Percentiles rank a stretch among this genome's conserved stretches.
phyloP scores from a whole-genome alignment of 2,113 vertebrate genomes.

The Microcebus tavaratra region DNA sequence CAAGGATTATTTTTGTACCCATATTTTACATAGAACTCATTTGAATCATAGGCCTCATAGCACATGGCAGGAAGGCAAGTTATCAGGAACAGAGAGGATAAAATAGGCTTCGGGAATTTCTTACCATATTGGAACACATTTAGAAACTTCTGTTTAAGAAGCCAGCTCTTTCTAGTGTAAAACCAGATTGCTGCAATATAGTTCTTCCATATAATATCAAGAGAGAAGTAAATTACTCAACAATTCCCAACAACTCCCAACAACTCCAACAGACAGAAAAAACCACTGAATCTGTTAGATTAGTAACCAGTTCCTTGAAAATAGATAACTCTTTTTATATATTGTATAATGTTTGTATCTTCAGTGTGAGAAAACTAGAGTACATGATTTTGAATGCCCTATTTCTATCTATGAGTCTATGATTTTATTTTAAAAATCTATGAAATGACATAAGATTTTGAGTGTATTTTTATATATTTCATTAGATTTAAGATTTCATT shows the following conservation, averaged over 20 bases:
- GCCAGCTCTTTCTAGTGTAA: conserved; percentile 54
- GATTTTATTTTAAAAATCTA: not conserved
- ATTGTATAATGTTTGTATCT: not conserved
- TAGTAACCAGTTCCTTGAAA: not conserved
- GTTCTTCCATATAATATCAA: not conserved
- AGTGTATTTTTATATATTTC: not conserved
- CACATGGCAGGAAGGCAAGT: conserved; percentile 61
- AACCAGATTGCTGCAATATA: not conserved
- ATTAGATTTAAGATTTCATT: not conserved
- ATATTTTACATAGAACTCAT: conserved; percentile 51
- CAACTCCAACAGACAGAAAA: not conserved
- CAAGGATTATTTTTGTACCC: conserved; percentile 54
- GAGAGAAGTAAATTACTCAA: not conserved
- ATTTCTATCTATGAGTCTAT: not conserved
- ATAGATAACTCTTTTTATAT: not conserved
- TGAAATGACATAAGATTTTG: not conserved
- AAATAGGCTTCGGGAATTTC: conserved; percentile 60
- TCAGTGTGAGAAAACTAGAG: not conserved
- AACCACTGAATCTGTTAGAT: not conserved
- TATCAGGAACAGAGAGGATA: conserved; percentile 56
- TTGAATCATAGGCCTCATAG: conserved; percentile 48
- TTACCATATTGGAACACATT: conserved; percentile 59
- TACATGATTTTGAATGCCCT: not conserved
- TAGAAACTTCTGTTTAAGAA: conserved; percentile 65
- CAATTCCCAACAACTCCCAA: not conserved